phyloP scores from a whole-genome alignment of 2,113 vertebrate species.

The Brachirus orientalis region DNA sequence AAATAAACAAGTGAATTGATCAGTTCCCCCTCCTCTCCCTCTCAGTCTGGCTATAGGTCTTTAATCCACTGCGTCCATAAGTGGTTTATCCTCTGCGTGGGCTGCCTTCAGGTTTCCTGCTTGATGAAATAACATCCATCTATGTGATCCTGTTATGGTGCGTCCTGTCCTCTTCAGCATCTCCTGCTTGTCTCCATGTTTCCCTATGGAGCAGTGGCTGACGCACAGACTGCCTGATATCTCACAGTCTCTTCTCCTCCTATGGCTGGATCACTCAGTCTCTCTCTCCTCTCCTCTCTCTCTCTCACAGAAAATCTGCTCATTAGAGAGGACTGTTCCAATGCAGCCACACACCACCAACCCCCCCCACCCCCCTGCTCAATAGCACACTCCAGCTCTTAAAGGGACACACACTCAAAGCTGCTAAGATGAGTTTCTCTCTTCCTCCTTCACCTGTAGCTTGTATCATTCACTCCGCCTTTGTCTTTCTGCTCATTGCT shows the following conservation, averaged over 20 bases:
- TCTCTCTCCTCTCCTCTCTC: constrained; percentile 25
- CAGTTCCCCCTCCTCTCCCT: constrained; percentile 56
- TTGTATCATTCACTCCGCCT: constrained; percentile 16
- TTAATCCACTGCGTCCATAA: constrained; percentile 81
- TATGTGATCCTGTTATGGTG: constrained; percentile 55
- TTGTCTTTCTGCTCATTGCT: not conserved
- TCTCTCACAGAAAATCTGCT: constrained; percentile 69
- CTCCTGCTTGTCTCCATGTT: constrained; percentile 68
- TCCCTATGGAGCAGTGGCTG: constrained; percentile 68
- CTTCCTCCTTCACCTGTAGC: constrained; percentile 58
- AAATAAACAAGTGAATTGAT: constrained; percentile 71
- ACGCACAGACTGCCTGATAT: constrained; percentile 64
- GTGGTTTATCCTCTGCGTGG: constrained; percentile 75
- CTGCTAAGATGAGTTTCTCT: not conserved
- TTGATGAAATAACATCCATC: constrained; percentile 71
- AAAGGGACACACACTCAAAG: constrained; percentile 64
- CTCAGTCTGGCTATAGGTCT: constrained; percentile 64
- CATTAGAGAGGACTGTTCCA: constrained; percentile 79
- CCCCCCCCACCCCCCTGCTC: constrained; percentile 37
- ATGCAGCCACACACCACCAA: constrained; percentile 54
- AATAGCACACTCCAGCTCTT: constrained; percentile 73
- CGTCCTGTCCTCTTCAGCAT: constrained; percentile 61
- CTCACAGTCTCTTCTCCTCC: constrained; percentile 61
- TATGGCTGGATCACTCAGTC: constrained; percentile 50
- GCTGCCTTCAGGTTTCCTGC: constrained; percentile 60